Conservation (phyloP, 2,888 invertebrate genomes). For the Willowsia nigromaculata region DNA sequence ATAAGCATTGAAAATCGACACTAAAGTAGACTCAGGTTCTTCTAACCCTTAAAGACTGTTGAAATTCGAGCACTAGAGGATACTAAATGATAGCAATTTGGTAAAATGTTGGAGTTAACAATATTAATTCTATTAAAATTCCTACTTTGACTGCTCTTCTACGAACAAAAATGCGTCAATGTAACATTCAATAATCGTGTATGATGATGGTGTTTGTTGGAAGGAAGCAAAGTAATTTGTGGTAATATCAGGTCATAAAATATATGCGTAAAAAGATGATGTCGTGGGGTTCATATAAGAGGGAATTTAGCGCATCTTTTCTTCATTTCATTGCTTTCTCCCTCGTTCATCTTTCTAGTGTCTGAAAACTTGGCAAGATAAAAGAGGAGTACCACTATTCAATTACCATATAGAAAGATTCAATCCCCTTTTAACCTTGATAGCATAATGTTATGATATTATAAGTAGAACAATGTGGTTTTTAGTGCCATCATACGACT, state of each 20-base stretch:
- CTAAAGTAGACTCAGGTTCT: no score
- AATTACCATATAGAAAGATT: background rate
- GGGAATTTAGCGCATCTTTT: background rate
- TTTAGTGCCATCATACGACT: background rate
- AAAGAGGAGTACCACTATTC: background rate
- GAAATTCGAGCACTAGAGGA: no score
- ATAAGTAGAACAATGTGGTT: slow-evolving; percentile 4
- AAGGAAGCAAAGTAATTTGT: background rate
- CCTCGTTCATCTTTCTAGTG: background rate
- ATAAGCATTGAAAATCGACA: no score
- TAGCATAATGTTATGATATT: background rate
- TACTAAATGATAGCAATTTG: no score
- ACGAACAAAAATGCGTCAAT: no score
- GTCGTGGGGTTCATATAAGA: background rate
- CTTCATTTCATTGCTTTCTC: background rate
- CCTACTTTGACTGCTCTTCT: no score
- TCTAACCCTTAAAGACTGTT: no score
- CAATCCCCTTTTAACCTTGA: slow-evolving; percentile 15
- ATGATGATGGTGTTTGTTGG: background rate
- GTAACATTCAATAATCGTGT: background rate
- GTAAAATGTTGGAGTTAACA: no score
- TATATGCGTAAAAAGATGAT: background rate
- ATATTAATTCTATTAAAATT: no score
- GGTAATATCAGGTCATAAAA: background rate
- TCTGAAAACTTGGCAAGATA: background rate